Base-by-base conservation (phyloP, 2,113 vertebrate genomes). In the Chionodraco myersi region DNA sequence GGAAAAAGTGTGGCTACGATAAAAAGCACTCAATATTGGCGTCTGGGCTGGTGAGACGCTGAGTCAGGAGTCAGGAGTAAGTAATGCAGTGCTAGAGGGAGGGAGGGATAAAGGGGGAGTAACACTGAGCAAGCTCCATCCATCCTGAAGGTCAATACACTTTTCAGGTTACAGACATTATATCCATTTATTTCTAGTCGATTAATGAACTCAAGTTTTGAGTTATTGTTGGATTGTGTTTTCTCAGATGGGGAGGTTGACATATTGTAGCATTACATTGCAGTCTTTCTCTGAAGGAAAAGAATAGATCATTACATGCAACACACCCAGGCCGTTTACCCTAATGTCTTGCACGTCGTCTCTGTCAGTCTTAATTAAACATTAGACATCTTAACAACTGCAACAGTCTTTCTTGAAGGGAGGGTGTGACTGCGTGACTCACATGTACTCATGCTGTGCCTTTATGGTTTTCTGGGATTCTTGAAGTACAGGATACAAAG, bases 1-100 rank as follows among this genome's bases (percentile, higher is more conserved):
- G 95, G 90, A 82, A 81, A 91, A 93, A 88, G 92, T 93, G 94
- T 90, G 85, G 94, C 93, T 92, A 75, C 90, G 91, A 92, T 93
- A 86, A 92, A 92, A 92, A 79, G 88, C 89, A 89, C 88, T 95
- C 84, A 61, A 89, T 93, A 92, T 87, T 77, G 90, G 86, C 64
- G 62, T 88, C 92, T 91, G 86, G 73, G 89, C 91, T 62, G 59
- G 79, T 75, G 93, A 92, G 94, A 92, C 92, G 86, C 94, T 95
- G 92, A 89, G 89, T 89, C 91, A 93, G 93, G 90, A 94, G 79
- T 83, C 83, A 84, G 80, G 72, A 82, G 87, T 89, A 88, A 94
- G 88, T 92, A 90, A 93, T 89, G 82, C 65, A 70, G 81, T 82
- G 84, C 80, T 75, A 79, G 69, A 78, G 57, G 58, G 57, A 53